These are phyloP conservation scores for Xiphias gladius DNA, from an alignment of 2,113 vertebrate species.

Conservation along the genomic window DNA sequence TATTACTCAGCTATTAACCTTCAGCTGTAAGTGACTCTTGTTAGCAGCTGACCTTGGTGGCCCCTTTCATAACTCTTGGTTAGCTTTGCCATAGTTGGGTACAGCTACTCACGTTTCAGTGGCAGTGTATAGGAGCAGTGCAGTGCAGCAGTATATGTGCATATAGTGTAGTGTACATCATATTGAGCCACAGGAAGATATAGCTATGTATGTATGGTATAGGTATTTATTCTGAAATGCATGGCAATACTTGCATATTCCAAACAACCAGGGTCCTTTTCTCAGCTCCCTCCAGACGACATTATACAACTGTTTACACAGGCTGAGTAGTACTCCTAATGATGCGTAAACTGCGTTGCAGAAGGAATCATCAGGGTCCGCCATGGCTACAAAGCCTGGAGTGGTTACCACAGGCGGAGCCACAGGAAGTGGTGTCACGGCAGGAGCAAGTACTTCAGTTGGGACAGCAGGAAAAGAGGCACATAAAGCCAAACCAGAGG, in stretches of 20 bases:
- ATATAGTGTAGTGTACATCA: background rate
- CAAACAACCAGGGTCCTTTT: too few relatives aligned
- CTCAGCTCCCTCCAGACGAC: background rate
- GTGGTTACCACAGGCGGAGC: conserved; percentile 49
- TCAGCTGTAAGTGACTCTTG: conserved; percentile 21
- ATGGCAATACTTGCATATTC: background rate
- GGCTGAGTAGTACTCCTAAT: background rate
- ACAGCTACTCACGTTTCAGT: conserved; percentile 24
- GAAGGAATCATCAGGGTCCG: conserved; percentile 65
- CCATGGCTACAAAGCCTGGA: conserved; percentile 73
- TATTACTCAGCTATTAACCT: conserved; percentile 17
- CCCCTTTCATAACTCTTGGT: conserved; percentile 11
- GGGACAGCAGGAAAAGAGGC: conserved; percentile 54
- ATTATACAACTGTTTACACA: background rate
- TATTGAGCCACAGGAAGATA: background rate
- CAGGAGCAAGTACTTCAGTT: conserved; percentile 54
- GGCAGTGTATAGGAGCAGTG: background rate
- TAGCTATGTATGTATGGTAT: too few relatives aligned
- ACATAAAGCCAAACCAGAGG: conserved; percentile 70
- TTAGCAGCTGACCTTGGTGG: conserved; percentile 44
- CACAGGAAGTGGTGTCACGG: conserved; percentile 31
- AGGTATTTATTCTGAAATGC: too few relatives aligned
- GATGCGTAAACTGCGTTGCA: conserved; percentile 66
- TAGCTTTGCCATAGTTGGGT: background rate
- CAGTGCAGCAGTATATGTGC: background rate